Evolutionary conservation across 2,113 vertebrate genomes (phyloP).

Genomic region (Empidonax alnorum): DNA sequence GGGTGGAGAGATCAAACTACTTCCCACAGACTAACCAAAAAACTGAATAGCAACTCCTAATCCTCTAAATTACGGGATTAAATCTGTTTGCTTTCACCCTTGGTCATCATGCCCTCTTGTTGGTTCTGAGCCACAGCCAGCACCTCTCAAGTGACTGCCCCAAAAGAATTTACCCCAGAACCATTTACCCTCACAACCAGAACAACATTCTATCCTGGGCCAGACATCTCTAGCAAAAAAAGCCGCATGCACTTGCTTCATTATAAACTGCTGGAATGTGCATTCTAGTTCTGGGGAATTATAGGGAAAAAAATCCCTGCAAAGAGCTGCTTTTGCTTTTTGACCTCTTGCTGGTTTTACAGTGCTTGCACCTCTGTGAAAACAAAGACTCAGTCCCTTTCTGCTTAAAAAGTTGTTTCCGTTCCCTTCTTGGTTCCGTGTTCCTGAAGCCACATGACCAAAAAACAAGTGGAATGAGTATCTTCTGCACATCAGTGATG

Average conservation of each 20-base stretch:
- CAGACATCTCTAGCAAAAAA: neutral
- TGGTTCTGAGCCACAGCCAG: neutral
- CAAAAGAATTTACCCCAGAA: neutral
- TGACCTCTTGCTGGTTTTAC: neutral
- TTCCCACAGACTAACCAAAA: neutral
- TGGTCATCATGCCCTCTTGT: neutral
- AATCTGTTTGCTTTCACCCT: neutral
- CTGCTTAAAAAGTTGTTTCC: neutral
- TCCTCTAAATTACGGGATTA: neutral
- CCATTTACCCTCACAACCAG: neutral
- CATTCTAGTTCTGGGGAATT: neutral
- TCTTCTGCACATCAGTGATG: neutral
- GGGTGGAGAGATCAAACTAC: neutral
- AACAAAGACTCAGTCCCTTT: neutral
- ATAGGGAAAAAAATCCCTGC: neutral
- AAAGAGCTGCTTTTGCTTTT: neutral
- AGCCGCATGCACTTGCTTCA: neutral
- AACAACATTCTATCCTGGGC: neutral
- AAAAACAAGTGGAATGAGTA: neutral
- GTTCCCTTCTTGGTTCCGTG: neutral
- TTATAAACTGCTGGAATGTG: neutral
- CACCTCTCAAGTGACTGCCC: rapidly evolving
- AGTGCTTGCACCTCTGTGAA: neutral
- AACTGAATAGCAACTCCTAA: neutral
- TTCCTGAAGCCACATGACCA: neutral